Evolutionary conservation across 1,140 invertebrate species (phyloP).

Genomic region (Brachionus calyciflorus): DNA sequence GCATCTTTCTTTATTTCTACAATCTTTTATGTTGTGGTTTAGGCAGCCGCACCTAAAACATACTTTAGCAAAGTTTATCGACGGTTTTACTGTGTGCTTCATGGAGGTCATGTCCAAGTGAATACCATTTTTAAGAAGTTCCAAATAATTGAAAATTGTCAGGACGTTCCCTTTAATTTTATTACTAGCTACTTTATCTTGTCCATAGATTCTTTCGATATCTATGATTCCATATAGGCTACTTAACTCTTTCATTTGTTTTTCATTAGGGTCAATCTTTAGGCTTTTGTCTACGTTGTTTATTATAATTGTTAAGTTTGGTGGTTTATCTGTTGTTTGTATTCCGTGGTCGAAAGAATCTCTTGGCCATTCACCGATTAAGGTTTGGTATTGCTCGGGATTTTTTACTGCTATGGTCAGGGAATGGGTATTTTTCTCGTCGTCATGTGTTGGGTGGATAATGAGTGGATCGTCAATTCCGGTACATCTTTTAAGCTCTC

Average conservation of each 20-base stretch:
- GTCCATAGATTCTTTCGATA: neutral
- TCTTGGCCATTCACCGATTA: neutral
- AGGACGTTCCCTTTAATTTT: neutral
- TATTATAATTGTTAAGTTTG: neutral
- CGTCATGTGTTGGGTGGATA: neutral
- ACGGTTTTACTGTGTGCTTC: neutral
- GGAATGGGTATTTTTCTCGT: neutral
- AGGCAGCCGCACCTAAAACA: neutral
- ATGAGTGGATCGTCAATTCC: neutral
- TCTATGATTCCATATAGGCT: neutral
- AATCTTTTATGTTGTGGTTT: neutral
- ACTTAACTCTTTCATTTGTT: neutral
- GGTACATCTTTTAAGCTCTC: neutral
- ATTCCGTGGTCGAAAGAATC: neutral
- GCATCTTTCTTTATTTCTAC: neutral
- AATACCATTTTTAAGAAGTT: neutral
- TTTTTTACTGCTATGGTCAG: neutral
- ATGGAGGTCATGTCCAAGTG: neutral
- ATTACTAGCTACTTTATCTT: neutral
- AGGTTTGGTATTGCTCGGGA: neutral
- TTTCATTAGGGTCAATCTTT: neutral
- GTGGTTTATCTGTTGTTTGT: neutral
- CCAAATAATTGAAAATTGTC: neutral
- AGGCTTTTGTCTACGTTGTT: neutral
- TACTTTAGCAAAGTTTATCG: neutral